A percentile compares a stretch with the other conserved stretches of the same genome.
Conservation (phyloP, 2,888 invertebrate species). For the Mythimna impura region DNA sequence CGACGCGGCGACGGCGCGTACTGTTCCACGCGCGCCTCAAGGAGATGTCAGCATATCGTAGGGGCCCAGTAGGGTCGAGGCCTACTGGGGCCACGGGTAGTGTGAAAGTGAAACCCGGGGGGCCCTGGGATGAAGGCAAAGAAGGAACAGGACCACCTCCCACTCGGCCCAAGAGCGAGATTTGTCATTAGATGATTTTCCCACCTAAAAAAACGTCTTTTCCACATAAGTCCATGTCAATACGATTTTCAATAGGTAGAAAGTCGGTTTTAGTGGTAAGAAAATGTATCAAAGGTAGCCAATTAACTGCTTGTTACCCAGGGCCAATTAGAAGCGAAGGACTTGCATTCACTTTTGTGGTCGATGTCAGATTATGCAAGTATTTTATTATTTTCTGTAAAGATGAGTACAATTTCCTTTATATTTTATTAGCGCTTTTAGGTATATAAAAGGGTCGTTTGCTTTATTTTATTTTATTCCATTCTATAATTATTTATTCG, state of each 20-base stretch:
- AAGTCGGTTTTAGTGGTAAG: neutral
- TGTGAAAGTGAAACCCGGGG: too few relatives aligned
- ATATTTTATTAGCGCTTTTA: neutral
- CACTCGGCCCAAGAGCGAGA: too few relatives aligned
- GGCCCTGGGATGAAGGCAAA: too few relatives aligned
- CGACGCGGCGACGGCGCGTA: too few relatives aligned
- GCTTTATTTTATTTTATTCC: neutral
- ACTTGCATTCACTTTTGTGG: slow-evolving; percentile 5
- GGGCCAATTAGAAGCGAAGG: slow-evolving; percentile 5
- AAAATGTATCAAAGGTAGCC: neutral
- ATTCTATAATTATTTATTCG: neutral
- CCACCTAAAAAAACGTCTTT: too few relatives aligned
- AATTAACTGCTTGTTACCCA: neutral
- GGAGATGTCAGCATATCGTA: too few relatives aligned
- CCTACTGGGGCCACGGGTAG: too few relatives aligned
- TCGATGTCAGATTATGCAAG: neutral
- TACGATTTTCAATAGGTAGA: neutral
- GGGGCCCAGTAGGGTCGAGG: too few relatives aligned
- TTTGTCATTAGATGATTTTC: too few relatives aligned
- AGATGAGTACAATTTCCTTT: neutral
- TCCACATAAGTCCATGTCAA: neutral
- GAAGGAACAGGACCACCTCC: too few relatives aligned
- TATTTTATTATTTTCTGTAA: slow-evolving; percentile 9
- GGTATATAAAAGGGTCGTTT: neutral
- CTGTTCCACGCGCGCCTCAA: too few relatives aligned